A percentile compares a stretch with the other conserved stretches of the same genome.
Evolutionary conservation across 2,797 vertebrate species (phyloP).

Genomic region (Apogon talboti): DNA sequence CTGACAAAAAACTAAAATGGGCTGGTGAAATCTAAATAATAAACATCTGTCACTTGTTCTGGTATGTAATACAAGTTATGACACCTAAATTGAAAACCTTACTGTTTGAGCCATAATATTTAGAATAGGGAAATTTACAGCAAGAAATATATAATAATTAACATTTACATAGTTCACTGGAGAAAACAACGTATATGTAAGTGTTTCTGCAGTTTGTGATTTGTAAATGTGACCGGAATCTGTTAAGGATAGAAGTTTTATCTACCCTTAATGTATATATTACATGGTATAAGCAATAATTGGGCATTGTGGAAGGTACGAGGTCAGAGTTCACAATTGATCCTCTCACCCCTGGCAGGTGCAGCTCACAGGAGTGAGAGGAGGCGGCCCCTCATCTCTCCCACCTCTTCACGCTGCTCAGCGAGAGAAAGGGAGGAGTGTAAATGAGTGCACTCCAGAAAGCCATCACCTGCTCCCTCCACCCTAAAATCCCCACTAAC

Average conservation of each 20-base stretch:
- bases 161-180: not conserved
- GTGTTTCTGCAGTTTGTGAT: constrained; percentile 15
- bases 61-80: too few species aligned
- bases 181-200: not conserved
- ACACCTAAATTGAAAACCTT: too few species aligned
- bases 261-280: constrained; percentile 56
- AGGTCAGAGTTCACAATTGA: constrained; percentile 83
- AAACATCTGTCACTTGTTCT: too few species aligned
- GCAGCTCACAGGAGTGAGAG: constrained; percentile 83
- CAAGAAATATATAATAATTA: not conserved
- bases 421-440: constrained; percentile 86
- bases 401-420: constrained; percentile 88
- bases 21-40: too few species aligned
- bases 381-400: constrained; percentile 84
- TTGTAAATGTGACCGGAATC: not conserved
- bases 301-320: constrained; percentile 72
- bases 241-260: constrained; percentile 19
- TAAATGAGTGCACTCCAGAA: constrained; percentile 87
- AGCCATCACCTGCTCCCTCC: constrained; percentile 88
- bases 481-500: constrained; percentile 75
- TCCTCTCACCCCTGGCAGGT: constrained; percentile 82
- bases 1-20: too few species aligned
- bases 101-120: too few species aligned
- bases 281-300: constrained; percentile 66
- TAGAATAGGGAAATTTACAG: not conserved